Percentiles rank a stretch among this genome's conserved stretches.
phyloP scores from a whole-genome alignment of 1,140 invertebrate species.

The Charaxes varanes region DNA sequence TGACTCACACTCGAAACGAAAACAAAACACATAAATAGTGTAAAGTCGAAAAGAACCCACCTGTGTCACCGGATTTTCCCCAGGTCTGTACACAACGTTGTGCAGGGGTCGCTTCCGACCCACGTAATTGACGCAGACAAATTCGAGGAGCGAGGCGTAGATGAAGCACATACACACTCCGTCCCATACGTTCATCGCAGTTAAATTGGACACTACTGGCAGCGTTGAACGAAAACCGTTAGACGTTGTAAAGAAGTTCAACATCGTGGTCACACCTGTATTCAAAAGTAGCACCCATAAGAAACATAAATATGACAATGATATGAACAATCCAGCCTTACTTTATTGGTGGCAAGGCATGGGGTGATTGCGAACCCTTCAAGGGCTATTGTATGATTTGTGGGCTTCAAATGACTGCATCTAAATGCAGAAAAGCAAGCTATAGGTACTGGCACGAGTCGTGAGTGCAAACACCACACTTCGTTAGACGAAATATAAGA shows the following conservation, averaged over 20 bases:
- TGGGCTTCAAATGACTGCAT: too few species aligned
- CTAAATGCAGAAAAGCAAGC: too few species aligned
- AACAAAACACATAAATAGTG: conserved; percentile 21
- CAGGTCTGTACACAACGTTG: conserved; percentile 91
- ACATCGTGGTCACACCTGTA: conserved; percentile 94
- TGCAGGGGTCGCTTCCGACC: conserved; percentile 91
- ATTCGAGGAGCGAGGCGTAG: conserved; percentile 93
- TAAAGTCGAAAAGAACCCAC: conserved; percentile 72
- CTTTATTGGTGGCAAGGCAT: too few species aligned
- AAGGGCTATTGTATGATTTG: too few species aligned
- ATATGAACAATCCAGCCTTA: conserved; percentile 19
- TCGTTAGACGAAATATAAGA: too few species aligned
- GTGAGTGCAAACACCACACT: too few species aligned
- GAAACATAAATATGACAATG: neutral
- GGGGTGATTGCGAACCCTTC: too few species aligned
- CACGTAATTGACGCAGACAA: conserved; percentile 96
- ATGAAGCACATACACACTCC: conserved; percentile 98
- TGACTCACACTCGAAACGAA: conserved; percentile 16
- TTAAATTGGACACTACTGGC: conserved; percentile 94
- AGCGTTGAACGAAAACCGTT: conserved; percentile 91
- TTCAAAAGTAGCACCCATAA: conserved; percentile 6
- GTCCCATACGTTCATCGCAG: conserved; percentile 97
- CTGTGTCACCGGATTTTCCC: conserved; percentile 93
- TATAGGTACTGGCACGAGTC: too few species aligned
- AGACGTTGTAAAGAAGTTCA: conserved; percentile 97